Base-by-base conservation (phyloP, 2,797 vertebrate genomes). In the Nothura maculosa region DNA sequence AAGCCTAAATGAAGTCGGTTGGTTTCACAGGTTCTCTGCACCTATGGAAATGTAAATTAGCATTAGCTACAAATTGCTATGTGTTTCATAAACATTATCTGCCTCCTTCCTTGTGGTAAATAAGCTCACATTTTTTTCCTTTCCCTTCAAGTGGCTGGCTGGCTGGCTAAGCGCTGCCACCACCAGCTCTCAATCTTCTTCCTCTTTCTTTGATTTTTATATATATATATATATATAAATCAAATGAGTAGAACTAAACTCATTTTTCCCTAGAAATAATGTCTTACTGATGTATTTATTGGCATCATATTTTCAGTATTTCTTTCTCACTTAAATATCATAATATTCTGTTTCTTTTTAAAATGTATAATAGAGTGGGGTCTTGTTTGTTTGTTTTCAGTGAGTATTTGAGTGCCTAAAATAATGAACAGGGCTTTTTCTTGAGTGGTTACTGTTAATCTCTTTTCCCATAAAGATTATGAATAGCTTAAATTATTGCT, bases 401-500 rank as follows among this genome's bases (percentile, higher is more conserved):
- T 84, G 70, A 78, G 42, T 76, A n/a, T n/a, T n/a, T n/a, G n/a
- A n/a, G n/a, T 72, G 66, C 36, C 58, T 81, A 40, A 66, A 50
- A 15, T 75, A 89, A 85, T 63, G 28, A 89, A 60, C 3, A 5
- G 5, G 19, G 36, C 57, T 92, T 76, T 70, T 34, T 87, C 75
- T 82, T 70, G 38, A 82, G 64, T 2, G 1, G 16, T 78, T 80
- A 25, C 30, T 43, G 54, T 77, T 85, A 55, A 82, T 94, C 80
- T 89, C n/a, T 6, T 77, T 85, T 92, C 79, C 73, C 70, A 32
- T 85, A 68, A 87, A 67, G 17, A 38, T 57, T 76, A 82, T 36
- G 9, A 82, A 52, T 64, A 80, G 75, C 48, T 63, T 79, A 43
- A 87, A 82, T 94, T 76, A 69, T 70, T 86, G 34, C 38, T 90